These are phyloP conservation scores for Riparia riparia DNA, from an alignment of 2,113 vertebrate species.

Conservation along the genomic window DNA sequence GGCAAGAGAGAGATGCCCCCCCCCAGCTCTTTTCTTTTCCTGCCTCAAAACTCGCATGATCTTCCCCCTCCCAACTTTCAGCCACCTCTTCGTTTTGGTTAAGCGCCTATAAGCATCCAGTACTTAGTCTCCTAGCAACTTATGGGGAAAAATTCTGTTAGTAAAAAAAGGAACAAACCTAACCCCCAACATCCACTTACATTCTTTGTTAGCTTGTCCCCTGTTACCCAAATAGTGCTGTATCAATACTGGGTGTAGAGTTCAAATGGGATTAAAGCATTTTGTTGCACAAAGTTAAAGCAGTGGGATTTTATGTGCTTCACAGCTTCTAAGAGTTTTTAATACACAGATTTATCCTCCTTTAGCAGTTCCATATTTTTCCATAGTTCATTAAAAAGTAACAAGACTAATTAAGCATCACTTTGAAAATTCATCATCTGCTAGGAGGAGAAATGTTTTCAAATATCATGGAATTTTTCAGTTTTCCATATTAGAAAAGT, in stretches of 20 bases:
- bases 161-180: too few relatives aligned
- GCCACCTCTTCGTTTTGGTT: too few relatives aligned
- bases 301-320: neutral
- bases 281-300: constrained; percentile 22
- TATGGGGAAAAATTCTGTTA: too few relatives aligned
- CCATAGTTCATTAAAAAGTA: constrained; percentile 51
- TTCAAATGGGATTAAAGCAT: constrained; percentile 20
- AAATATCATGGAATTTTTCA: neutral
- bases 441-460: neutral
- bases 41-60: too few relatives aligned
- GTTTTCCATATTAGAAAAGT: neutral
- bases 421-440: constrained; percentile 43
- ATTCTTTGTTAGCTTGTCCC: neutral
- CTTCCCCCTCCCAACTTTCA: too few relatives aligned
- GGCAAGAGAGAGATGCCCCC: too few relatives aligned
- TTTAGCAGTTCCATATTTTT: constrained; percentile 9
- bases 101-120: too few relatives aligned
- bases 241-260: neutral
- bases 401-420: constrained; percentile 53
- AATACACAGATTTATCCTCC: constrained; percentile 53
- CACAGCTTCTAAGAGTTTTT: constrained; percentile 29
- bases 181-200: too few relatives aligned
- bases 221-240: neutral
- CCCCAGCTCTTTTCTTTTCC: too few relatives aligned
- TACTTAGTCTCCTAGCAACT: too few relatives aligned